Percentiles rank a stretch among this genome's conserved stretches.
These are phyloP conservation scores for Cephalopachus bancanus DNA, from an alignment of 2,797 vertebrate species.

Conservation along the genomic window DNA sequence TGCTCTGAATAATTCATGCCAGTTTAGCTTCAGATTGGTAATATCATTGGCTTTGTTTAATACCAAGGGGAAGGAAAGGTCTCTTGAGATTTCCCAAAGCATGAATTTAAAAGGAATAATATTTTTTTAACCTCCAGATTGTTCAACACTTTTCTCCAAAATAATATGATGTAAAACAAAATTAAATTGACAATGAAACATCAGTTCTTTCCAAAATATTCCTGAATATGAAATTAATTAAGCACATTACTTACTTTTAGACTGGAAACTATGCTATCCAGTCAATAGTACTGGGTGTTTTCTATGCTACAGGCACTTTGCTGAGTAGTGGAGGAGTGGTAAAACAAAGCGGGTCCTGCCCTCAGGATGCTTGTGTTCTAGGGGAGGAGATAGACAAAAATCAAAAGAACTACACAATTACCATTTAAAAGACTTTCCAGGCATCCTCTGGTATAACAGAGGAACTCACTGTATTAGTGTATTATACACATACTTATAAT, in stretches of 20 bases:
- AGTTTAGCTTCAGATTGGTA: slow-evolving; percentile 58
- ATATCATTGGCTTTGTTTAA: slow-evolving; percentile 64
- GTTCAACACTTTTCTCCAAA: not conserved
- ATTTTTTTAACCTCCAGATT: not conserved
- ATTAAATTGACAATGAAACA: not conserved
- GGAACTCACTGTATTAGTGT: not conserved
- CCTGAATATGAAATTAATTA: not conserved
- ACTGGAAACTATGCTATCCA: not conserved
- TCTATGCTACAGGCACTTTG: accelerated
- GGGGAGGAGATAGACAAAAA: no score
- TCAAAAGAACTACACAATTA: not conserved
- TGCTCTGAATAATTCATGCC: slow-evolving; percentile 86
- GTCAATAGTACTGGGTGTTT: not conserved
- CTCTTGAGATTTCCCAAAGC: slow-evolving; percentile 62
- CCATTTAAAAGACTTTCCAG: not conserved
- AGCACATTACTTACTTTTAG: not conserved
- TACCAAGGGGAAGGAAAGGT: not conserved
- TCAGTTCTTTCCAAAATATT: slow-evolving; percentile 12
- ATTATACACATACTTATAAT: not conserved
- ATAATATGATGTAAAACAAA: not conserved
- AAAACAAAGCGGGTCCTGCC: not conserved
- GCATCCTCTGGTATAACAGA: not conserved
- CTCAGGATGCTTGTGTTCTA: not conserved
- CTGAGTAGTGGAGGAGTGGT: not conserved
- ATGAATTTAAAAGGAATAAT: not conserved